Conservation (phyloP, 1,140 invertebrate species). For the Harlomillsia oculata region DNA sequence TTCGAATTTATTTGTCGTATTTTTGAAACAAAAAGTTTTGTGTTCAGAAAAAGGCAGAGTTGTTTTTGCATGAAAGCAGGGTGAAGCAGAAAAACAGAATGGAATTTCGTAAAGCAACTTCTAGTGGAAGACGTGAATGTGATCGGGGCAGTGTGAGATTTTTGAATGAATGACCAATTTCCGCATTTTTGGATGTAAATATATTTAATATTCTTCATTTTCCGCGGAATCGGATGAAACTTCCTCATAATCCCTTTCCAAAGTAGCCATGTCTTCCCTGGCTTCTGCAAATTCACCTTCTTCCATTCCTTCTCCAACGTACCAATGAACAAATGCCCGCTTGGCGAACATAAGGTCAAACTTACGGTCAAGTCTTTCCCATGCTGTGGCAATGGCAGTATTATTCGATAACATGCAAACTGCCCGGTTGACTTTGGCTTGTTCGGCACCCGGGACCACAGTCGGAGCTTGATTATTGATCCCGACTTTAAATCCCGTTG, state of each 20-base stretch:
- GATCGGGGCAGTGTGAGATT: too few species aligned
- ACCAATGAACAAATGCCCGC: constrained; percentile 76
- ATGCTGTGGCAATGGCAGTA: constrained; percentile 69
- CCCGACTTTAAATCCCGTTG: constrained; percentile 67
- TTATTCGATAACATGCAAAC: constrained; percentile 72
- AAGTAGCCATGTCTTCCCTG: constrained; percentile 60
- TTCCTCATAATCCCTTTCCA: constrained; percentile 59
- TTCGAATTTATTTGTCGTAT: too few species aligned
- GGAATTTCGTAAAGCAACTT: too few species aligned
- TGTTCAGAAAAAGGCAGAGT: too few species aligned
- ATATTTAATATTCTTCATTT: constrained; percentile 41
- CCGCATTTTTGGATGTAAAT: neutral
- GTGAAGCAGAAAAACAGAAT: too few species aligned
- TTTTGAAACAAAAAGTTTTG: too few species aligned
- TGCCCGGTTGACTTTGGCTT: constrained; percentile 59
- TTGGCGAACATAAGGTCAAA: constrained; percentile 74
- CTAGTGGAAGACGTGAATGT: too few species aligned
- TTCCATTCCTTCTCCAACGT: constrained; percentile 52
- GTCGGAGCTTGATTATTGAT: constrained; percentile 76
- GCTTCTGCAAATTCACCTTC: constrained; percentile 57
- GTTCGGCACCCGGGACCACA: constrained; percentile 43
- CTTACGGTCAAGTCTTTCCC: constrained; percentile 67
- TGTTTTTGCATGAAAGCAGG: too few species aligned
- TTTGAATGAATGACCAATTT: too few species aligned
- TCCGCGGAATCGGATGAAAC: constrained; percentile 49